phyloP scores from a whole-genome alignment of 64 coral and sea anemone species.

The Actinia tenebrosa region DNA sequence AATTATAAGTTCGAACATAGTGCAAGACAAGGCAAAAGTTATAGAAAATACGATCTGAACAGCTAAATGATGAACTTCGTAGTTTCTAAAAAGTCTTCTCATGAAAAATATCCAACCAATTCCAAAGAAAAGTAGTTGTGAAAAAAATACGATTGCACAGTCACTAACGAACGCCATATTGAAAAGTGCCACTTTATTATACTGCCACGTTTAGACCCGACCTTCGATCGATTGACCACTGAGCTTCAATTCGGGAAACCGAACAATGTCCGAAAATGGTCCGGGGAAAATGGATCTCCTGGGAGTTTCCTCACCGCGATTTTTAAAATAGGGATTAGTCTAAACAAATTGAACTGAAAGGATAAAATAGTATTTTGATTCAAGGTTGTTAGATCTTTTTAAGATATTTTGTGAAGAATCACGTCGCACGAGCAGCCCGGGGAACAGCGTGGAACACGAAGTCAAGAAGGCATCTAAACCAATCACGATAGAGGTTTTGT shows the following conservation, averaged over 20 bases:
- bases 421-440: too few relatives aligned
- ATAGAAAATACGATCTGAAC: conserved; percentile 94
- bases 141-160: conserved; percentile 86
- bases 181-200: background rate
- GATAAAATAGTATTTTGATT: too few relatives aligned
- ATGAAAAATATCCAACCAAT: conserved; percentile 99
- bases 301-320: too few relatives aligned
- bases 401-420: too few relatives aligned
- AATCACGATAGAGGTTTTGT: conserved; percentile 5
- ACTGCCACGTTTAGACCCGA: conserved; percentile 55
- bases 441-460: background rate
- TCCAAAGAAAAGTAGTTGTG: conserved; percentile 90
- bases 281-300: too few relatives aligned
- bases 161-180: conserved; percentile 92
- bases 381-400: too few relatives aligned
- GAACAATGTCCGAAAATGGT: background rate
- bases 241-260: background rate
- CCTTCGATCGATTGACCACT: background rate
- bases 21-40: conserved; percentile 92
- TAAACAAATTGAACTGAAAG: too few relatives aligned
- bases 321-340: too few relatives aligned
- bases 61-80: conserved; percentile 83
- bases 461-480: background rate
- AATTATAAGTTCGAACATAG: conserved; percentile 98
- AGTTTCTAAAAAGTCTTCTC: conserved; percentile 98